Evolutionary conservation across 30 jellyfish, hydroid and myxozoan species (phyloP), one percentile per base, ranked within the genome.

Genomic region (Clytia hemisphaerica): DNA sequence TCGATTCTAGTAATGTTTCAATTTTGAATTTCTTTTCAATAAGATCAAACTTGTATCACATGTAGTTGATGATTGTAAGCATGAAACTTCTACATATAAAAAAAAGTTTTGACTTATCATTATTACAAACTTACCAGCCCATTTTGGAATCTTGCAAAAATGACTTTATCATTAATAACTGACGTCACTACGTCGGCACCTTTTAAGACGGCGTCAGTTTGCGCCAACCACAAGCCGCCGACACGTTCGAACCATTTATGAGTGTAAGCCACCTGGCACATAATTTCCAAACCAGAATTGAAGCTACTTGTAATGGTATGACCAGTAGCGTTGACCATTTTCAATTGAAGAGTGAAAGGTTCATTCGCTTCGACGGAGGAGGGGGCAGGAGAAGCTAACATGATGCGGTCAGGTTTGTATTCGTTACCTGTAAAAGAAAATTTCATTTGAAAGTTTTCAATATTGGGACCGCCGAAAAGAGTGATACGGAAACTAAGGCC

Each of bases 351-450:
- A 4, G 90, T 29, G 66, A 76, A 19, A 19, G 90, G 90, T 29
- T 70, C 66, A 47, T 76, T 76, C 34, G 90, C 90, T 12, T 24
- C 37, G 32, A 67, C 72, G 6, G 85, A 22, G 38, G 79, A 4
- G n/a, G 90, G 90, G 24, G 76, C 76, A 7, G 85, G 45, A 15
- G n/a, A n/a, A n/a, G n/a, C n/a, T n/a, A n/a, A n/a, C n/a, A n/a
- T n/a, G n/a, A n/a, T n/a, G n/a, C n/a, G n/a, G n/a, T n/a, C n/a
- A n/a, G n/a, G n/a, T n/a, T n/a, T n/a, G n/a, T n/a, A n/a, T n/a
- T n/a, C n/a, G n/a, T n/a, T n/a, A n/a, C n/a, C n/a, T n/a, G n/a
- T n/a, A n/a, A n/a, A n/a, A n/a, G n/a, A n/a, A n/a, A n/a, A n/a
- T n/a, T n/a, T n/a, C n/a, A n/a, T n/a, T n/a, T n/a, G n/a, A n/a